Evolutionary conservation across 2,888 invertebrate species (phyloP).

Genomic region (Pollenia griseotomentosa): DNA sequence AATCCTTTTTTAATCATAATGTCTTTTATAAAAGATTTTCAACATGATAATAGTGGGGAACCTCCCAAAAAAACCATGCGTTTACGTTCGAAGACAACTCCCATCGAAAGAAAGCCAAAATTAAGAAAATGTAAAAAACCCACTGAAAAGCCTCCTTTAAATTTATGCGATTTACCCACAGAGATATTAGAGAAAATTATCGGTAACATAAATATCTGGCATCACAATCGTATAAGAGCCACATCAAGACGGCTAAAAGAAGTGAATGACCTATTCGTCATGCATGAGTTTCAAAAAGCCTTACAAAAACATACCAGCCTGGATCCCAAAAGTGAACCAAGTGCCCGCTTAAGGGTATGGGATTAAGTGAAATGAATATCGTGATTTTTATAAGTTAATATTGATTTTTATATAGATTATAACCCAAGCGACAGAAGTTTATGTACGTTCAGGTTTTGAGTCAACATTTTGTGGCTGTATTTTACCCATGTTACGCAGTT

Average conservation of each 20-base stretch:
- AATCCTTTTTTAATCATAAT: not conserved
- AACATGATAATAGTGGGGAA: conserved; percentile 29
- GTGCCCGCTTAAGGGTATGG: conserved; percentile 75
- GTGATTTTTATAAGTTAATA: no score
- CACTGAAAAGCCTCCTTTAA: conserved; percentile 20
- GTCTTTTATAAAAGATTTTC: not conserved
- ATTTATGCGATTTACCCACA: conserved; percentile 76
- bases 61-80: conserved; percentile 59
- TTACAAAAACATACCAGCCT: conserved; percentile 48
- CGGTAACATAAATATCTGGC: conserved; percentile 77
- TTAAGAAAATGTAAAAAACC: conserved; percentile 20
- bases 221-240: conserved; percentile 78
- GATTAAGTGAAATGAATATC: not conserved
- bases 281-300: conserved; percentile 77
- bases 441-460: conserved; percentile 77
- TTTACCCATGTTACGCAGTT: conserved; percentile 75
- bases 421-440: conserved; percentile 76
- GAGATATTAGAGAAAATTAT: conserved; percentile 78
- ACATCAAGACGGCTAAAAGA: conserved; percentile 76
- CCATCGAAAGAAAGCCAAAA: conserved; percentile 12
- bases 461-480: conserved; percentile 78
- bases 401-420: conserved; percentile 71
- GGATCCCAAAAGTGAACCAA: conserved; percentile 74
- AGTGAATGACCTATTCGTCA: conserved; percentile 75
- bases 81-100: not conserved